Evolutionary conservation across 2,888 invertebrate species (phyloP).

Genomic region (Torymus tubicola): DNA sequence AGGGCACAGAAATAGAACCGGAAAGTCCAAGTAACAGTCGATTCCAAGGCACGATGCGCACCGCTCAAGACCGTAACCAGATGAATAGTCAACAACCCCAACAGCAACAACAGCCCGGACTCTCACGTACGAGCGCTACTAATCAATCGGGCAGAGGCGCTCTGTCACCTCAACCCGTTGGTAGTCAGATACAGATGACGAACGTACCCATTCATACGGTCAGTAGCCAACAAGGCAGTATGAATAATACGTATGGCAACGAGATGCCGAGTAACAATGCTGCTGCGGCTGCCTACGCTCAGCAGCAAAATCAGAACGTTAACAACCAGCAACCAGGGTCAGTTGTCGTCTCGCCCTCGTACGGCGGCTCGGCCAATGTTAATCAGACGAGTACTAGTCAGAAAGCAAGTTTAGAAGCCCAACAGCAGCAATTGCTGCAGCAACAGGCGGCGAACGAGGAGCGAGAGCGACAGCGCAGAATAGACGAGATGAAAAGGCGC

Average conservation of each 20-base stretch:
- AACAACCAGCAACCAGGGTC: slow-evolving; percentile 59
- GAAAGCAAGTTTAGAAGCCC: slow-evolving; percentile 56
- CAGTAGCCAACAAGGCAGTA: slow-evolving; percentile 65
- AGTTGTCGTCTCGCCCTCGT: slow-evolving; percentile 61
- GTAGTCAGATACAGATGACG: slow-evolving; percentile 72
- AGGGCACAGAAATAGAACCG: slow-evolving; percentile 74
- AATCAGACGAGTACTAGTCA: slow-evolving; percentile 66
- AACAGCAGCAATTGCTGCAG: slow-evolving; percentile 60
- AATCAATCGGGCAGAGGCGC: slow-evolving; percentile 69
- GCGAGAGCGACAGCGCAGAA: slow-evolving; percentile 76
- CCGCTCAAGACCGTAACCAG: slow-evolving; percentile 69
- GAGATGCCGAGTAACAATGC: slow-evolving; percentile 57
- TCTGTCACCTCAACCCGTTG: slow-evolving; percentile 72
- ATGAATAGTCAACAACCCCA: slow-evolving; percentile 61
- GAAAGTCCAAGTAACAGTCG: slow-evolving; percentile 71
- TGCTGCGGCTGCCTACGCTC: slow-evolving; percentile 18
- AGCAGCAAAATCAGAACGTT: slow-evolving; percentile 62
- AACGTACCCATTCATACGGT: slow-evolving; percentile 71
- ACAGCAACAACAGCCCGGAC: slow-evolving; percentile 61
- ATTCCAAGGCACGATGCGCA: slow-evolving; percentile 78
- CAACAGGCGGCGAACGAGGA: slow-evolving; percentile 69
- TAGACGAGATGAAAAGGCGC: slow-evolving; percentile 79
- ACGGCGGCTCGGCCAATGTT: slow-evolving; percentile 61
- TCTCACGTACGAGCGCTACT: slow-evolving; percentile 64
- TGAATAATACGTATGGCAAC: slow-evolving; percentile 62